Conservation (phyloP, 1,140 invertebrate genomes). For the Helicoverpa zea region DNA sequence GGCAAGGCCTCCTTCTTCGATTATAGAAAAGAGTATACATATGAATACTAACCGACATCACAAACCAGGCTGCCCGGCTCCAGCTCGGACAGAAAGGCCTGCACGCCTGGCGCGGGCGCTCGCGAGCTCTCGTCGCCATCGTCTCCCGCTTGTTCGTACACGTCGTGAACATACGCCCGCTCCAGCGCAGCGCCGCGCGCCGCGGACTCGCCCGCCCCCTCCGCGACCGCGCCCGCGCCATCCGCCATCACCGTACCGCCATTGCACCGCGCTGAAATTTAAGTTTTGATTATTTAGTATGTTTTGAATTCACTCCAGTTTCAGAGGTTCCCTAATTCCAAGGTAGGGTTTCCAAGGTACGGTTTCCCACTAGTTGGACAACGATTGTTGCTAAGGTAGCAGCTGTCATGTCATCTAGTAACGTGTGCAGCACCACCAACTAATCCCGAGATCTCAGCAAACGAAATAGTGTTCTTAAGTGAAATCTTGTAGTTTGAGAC, state of each 20-base stretch:
- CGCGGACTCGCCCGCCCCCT: constrained; percentile 74
- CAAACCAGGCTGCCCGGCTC: constrained; percentile 97
- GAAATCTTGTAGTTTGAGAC: no score
- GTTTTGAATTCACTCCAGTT: not conserved
- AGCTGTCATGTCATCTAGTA: no score
- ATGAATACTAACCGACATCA: constrained; percentile 93
- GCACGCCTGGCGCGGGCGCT: constrained; percentile 94
- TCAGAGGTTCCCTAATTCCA: no score
- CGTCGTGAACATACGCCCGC: constrained; percentile 97
- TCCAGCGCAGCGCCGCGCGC: constrained; percentile 92
- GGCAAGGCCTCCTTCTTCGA: no score
- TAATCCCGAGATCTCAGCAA: no score
- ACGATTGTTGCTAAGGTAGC: no score
- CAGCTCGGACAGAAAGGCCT: constrained; percentile 94
- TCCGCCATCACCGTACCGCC: constrained; percentile 83
- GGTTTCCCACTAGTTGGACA: no score
- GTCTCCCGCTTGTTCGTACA: constrained; percentile 92
- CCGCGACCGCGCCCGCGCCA: constrained; percentile 68
- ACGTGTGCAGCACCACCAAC: no score
- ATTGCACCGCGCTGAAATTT: constrained; percentile 73
- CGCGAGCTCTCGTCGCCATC: constrained; percentile 91
- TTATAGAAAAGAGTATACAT: no score
- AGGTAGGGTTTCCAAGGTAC: no score
- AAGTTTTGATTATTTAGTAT: not conserved
- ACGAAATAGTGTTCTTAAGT: no score